Evolutionary conservation across 2,797 vertebrate species (phyloP).

Genomic region (Zenarchopterus dispar): DNA sequence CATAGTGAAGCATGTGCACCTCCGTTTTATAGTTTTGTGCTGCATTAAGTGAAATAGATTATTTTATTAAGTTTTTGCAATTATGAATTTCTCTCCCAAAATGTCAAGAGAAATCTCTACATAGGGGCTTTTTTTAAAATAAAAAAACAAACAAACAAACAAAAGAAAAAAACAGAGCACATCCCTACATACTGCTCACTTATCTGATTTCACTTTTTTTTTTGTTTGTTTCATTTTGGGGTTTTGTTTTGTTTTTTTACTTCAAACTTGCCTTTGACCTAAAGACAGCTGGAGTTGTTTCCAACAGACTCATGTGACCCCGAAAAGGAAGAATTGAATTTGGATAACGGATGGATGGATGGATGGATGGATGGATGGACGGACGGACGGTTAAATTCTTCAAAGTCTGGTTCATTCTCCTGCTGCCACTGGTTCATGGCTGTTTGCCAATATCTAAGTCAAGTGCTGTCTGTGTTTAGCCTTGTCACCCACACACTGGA

Average conservation of each 20-base stretch:
- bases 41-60: too few species aligned
- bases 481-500: conserved; percentile 14
- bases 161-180: too few species aligned
- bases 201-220: not conserved
- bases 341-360: not conserved
- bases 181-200: not conserved
- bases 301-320: not conserved
- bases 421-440: not conserved
- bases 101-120: too few species aligned
- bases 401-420: not conserved
- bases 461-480: conserved; percentile 14
- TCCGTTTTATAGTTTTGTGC: too few species aligned
- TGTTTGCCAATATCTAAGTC: conserved; percentile 11
- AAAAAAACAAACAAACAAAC: too few species aligned
- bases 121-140: too few species aligned
- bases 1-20: too few species aligned
- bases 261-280: not conserved
- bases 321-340: not conserved
- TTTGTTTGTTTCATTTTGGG: too few species aligned
- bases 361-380: not conserved
- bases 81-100: too few species aligned
- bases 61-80: too few species aligned
- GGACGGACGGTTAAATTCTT: not conserved
- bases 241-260: too few species aligned
- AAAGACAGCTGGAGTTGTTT: not conserved